These are phyloP conservation scores for Brachyhypopomus occidentalis DNA, from an alignment of 2,113 vertebrate genomes.

Conservation along the genomic window DNA sequence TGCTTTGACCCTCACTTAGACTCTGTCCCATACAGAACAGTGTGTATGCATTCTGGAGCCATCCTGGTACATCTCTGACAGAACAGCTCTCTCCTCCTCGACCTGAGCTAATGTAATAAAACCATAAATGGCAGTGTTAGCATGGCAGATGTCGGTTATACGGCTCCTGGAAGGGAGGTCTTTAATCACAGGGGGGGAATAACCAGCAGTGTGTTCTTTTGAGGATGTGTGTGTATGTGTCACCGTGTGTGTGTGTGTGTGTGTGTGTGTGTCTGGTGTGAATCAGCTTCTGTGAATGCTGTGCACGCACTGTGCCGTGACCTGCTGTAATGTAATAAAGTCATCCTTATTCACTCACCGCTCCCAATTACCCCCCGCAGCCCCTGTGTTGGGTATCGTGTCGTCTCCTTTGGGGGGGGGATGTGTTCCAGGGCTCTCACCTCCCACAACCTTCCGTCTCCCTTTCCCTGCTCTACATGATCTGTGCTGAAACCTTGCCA, in stretches of 20 bases:
- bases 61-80: slow-evolving; percentile 24
- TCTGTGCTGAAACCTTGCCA: slow-evolving; percentile 43
- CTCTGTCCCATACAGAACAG: neutral
- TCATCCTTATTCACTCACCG: slow-evolving; percentile 54
- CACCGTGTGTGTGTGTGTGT: neutral
- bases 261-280: neutral
- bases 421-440: neutral
- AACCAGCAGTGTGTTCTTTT: slow-evolving; percentile 38
- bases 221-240: neutral
- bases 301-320: slow-evolving; percentile 23
- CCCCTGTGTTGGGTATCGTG: slow-evolving; percentile 46
- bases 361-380: slow-evolving; percentile 51
- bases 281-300: slow-evolving; percentile 40
- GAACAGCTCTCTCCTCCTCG: slow-evolving; percentile 22
- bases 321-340: slow-evolving; percentile 55
- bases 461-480: slow-evolving; percentile 40
- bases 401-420: slow-evolving; percentile 36
- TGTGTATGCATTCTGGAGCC: slow-evolving; percentile 23
- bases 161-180: slow-evolving; percentile 19
- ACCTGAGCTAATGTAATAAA: slow-evolving; percentile 38
- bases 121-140: slow-evolving; percentile 27
- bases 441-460: neutral
- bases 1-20: neutral
- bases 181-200: slow-evolving; percentile 32
- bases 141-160: slow-evolving; percentile 47